Base-by-base conservation (phyloP, 2,888 invertebrate species). In the Pollenia angustigena region DNA sequence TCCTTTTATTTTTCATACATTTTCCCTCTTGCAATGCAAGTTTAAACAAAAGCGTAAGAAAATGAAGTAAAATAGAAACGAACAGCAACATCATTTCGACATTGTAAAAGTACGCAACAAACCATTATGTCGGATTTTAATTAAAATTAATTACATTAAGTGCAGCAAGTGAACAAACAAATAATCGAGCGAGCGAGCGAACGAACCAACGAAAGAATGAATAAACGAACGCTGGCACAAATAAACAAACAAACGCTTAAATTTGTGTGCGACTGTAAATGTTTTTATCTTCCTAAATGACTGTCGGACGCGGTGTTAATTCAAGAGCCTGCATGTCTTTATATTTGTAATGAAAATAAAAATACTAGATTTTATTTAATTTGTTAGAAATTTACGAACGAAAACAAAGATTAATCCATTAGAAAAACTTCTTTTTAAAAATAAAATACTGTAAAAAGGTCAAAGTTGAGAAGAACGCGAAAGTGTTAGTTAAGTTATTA, bases 61-160 rank as follows among this genome's bases (percentile, higher is more conserved):
- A 78, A 64, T 50, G 3, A 62, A 40, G 64, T 44, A 52, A 76
- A 81, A 81, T 69, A 78, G 66, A 58, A 58, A 72, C 66, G 18
- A 56, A 56, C 66, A 32, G 32, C 32, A 85, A 66, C 75, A 81
- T 69, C 76, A 60, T 76, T 80, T 72, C 75, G 52, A 62, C 52
- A 68, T 82, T 82, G 82, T 81, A 54, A 71, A 81, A 72, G 83
- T 84, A 87, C 84, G 87, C 87, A 87, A 81, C 85, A 86, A 86
- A 87, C 88, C 90, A 90, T 91, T 91, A 91, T 91, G 91, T 90
- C 90, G 90, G 90, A 91, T 91, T 92, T 92, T 92, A 92, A 92
- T 92, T 92, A 92, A 92, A 92, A 92, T 92, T 92, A 92, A 92
- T 92, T 92, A 92, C 92, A 92, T 92, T 92, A 92, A 92, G 92